Base-by-base conservation (phyloP, 2,888 invertebrate genomes). In the Cordilura impudica region DNA sequence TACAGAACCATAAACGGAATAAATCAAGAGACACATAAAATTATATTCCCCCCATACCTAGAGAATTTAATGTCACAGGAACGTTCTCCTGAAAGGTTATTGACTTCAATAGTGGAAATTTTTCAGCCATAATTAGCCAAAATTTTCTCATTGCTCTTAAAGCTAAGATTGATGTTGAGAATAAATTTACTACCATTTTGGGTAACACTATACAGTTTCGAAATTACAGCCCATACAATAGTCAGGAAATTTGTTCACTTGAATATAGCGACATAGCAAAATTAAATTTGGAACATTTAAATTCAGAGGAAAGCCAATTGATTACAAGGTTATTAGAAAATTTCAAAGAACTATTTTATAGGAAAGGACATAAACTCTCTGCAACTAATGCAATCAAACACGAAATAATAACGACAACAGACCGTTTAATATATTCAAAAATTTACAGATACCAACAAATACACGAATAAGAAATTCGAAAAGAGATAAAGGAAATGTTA, bases 41-140 rank as follows among this genome's bases (percentile, higher is more conserved):
- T 81, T 53, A 60, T 74, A n/a, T n/a, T 35, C 73, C 70, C 4
- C 53, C 54, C 35, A 74, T 70, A 65, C 81, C 78, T 75, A 67
- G 35, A 56, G 72, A 78, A 78, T 78, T 78, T 47, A 76, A 76
- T 53, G 51, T 54, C 39, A 53, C 58, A 63, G 75, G 72, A 14
- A 80, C 76, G 26, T 51, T 80, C 18, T 67, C 56, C n/a, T n/a
- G n/a, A n/a, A n/a, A n/a, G n/a, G n/a, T n/a, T n/a, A n/a, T n/a
- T n/a, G n/a, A n/a, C n/a, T n/a, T n/a, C n/a, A n/a, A n/a, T n/a
- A n/a, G n/a, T n/a, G n/a, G n/a, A n/a, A n/a, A n/a, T n/a, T n/a
- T 6, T 66, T 47, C 58, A 54, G 72, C 53, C 26, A 78, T 72
- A 54, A 71, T 71, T 58, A 66, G 58, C 8, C 73, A 69, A 69